Base-by-base conservation (phyloP, 2,113 vertebrate genomes). In the Andinoacara biseriatus region DNA sequence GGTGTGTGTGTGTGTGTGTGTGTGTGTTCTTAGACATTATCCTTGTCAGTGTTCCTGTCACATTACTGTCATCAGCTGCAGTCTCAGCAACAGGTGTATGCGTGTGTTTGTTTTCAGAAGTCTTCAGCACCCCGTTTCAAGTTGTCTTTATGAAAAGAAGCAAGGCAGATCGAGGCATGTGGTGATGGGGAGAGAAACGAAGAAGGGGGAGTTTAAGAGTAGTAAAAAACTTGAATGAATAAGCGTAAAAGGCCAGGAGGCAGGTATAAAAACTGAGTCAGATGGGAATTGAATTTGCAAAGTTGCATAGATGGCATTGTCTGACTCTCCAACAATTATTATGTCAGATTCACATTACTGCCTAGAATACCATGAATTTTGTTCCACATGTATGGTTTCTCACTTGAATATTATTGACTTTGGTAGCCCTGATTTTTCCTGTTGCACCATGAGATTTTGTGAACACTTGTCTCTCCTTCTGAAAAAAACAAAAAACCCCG, bases 21-120 rank as follows among this genome's bases (percentile, higher is more conserved):
- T 62, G 61, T 57, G 35, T 74, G 10, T 65, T 84, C 20, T 43
- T 74, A 40, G 75, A 86, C 86, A 90, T 92, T 87, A 90, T 90
- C 83, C 79, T 82, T 87, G 90, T 90, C 87, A 76, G 38, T 80
- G 69, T 81, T 75, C 22, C 81, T 80, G 81, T 90, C 88, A 89
- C 78, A 91, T 92, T 88, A 81, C 76, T 81, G 85, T 82, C 85
- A 86, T 80, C 13, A 86, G 58, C 74, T 77, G 59, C 60, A 74
- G 52, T 72, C 46, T 78, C 38, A 69, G 60, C 85, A 86, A 86
- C 87, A 92, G 88, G 89, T 88, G 82, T 65, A 56, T 87, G 80
- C 58, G 72, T 75, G 31, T 61, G 75, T 84, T 80, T 54, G 78
- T 77, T 82, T 62, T 59, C n/a, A 26, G 49, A 56, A 67, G 38